A percentile compares a stretch with the other conserved stretches of the same genome.
These are phyloP conservation scores for Tanytarsus gracilentus DNA, from an alignment of 2,888 invertebrate genomes.

Conservation along the genomic window DNA sequence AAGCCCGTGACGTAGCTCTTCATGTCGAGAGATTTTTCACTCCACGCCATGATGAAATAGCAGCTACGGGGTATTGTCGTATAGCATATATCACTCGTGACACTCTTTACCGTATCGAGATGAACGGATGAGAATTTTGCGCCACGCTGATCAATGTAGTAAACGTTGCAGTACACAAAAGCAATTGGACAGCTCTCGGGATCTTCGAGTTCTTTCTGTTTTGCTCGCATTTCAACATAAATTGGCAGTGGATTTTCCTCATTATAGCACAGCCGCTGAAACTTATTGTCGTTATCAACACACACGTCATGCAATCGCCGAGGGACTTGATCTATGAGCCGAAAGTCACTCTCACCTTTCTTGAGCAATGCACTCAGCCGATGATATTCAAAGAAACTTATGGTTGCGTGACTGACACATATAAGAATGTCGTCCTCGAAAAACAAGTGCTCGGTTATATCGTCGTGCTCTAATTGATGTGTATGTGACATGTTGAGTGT, in stretches of 20 bases:
- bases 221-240: conserved; percentile 22
- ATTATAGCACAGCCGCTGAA: conserved; percentile 19
- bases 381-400: conserved; percentile 9
- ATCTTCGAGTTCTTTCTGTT: conserved; percentile 18
- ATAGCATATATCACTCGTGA: conserved; percentile 10
- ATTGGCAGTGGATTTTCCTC: conserved; percentile 9
- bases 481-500: background rate
- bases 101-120: conserved; percentile 21
- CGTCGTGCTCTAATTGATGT: background rate
- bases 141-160: conserved; percentile 8
- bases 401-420: background rate
- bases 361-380: conserved; percentile 10
- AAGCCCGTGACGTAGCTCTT: background rate
- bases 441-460: conserved; percentile 8
- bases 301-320: conserved; percentile 8
- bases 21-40: background rate
- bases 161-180: conserved; percentile 17
- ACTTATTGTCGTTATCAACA: conserved; percentile 17
- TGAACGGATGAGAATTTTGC: conserved; percentile 23
- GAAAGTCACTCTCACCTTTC: conserved; percentile 10
- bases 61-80: conserved; percentile 16
- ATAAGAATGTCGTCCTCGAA: conserved; percentile 17
- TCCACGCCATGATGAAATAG: conserved; percentile 25
- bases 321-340: conserved; percentile 9
- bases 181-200: conserved; percentile 18